These are phyloP conservation scores for Hemaris fuciformis DNA, from an alignment of 2,888 invertebrate genomes.

Conservation along the genomic window DNA sequence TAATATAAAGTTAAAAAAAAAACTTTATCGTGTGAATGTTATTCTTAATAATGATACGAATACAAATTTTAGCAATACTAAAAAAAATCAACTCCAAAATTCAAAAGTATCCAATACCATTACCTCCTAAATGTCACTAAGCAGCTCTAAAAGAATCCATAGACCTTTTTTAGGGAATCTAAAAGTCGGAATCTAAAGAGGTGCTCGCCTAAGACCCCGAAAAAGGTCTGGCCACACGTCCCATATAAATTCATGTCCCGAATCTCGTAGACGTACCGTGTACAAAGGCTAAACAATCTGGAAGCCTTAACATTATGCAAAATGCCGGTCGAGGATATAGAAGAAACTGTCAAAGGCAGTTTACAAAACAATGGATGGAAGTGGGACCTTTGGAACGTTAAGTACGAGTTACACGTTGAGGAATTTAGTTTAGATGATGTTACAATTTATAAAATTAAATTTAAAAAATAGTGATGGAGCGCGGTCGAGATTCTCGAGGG, in stretches of 20 bases:
- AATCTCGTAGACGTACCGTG: constrained; percentile 31
- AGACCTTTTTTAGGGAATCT: constrained; percentile 6
- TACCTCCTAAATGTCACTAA: neutral
- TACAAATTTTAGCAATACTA: too few species aligned
- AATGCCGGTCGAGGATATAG: constrained; percentile 36
- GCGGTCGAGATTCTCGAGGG: too few species aligned
- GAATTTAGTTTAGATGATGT: neutral
- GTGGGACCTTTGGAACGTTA: constrained; percentile 14
- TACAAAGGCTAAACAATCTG: constrained; percentile 42
- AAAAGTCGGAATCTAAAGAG: constrained; percentile 16
- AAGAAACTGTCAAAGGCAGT: constrained; percentile 48
- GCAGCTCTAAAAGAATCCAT: neutral
- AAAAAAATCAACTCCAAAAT: neutral
- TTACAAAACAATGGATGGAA: constrained; percentile 46
- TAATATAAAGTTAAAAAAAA: too few species aligned
- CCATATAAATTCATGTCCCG: constrained; percentile 47
- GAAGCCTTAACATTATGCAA: constrained; percentile 41
- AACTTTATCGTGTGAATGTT: too few species aligned
- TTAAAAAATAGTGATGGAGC: too few species aligned
- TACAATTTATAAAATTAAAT: too few species aligned
- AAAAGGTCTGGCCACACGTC: constrained; percentile 27
- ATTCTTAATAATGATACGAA: neutral
- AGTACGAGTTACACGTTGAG: neutral
- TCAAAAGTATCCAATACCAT: neutral
- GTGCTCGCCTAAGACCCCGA: constrained; percentile 17